Evolutionary conservation across 2,888 invertebrate species (phyloP), one percentile per base, ranked within the genome.

Genomic region (Teleiodes luculella): DNA sequence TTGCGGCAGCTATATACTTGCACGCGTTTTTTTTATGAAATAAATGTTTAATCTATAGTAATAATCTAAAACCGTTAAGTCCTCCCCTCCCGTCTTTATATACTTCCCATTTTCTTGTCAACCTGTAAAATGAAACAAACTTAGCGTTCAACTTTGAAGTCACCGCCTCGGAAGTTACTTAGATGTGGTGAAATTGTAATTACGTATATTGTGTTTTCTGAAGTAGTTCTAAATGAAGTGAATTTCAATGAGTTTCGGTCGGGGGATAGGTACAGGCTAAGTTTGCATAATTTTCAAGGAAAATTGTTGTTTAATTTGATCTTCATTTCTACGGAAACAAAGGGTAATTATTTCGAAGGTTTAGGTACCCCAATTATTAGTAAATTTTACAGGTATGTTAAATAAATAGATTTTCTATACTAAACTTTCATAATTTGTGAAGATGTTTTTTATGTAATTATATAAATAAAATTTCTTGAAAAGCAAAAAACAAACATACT

Each of bases 141-240:
- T 41, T 41, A 16, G 14, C 8, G 13, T 39, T 50, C 13, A 39
- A 24, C 11, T 35, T 48, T 47, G 1, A 18, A 48, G 35, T 37
- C 36, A 53, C 36, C 36, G 46, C 36, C 52, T 45, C 36, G 33
- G 16, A 30, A 46, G 46, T 45, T 53, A 35, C 30, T 14, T 35
- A 46, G 36, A 45, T 46, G 48, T 35, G 53, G 47, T 46, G 46
- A 47, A 53, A 53, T 36, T 53, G 46, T 53, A 53, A 53, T 53
- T 53, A 53, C 46, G 46, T 35, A 47, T 33, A 28, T 47, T 47
- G 47, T 47, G 14, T 45, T 45, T 13, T 1, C 31, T 30, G 11
- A 30, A 47, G 47, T 33, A 16, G 28, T 16, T 47, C 5, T 3
- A 33, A 47, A 47, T 47, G 6, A 47, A 33, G 47, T 47, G 45